Conservation (phyloP, 2,113 vertebrate genomes). For the Neopipo cinnamomea region DNA sequence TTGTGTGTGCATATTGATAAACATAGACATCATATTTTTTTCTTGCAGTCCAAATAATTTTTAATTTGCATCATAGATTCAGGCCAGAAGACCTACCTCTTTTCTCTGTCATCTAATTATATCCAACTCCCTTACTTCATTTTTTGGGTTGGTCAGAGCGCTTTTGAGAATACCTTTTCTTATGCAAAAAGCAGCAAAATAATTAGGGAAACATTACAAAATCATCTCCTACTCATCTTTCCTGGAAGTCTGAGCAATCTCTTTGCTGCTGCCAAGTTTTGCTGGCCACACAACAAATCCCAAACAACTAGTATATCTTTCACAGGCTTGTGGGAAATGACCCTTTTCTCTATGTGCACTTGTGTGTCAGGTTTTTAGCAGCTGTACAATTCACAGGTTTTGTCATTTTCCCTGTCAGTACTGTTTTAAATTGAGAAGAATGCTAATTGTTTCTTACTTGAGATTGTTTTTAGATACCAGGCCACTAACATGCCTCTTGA, state of each 20-base stretch:
- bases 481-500: not conserved
- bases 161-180: not conserved
- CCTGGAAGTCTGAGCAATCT: not conserved
- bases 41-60: not conserved
- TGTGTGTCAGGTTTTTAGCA: not conserved
- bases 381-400: not conserved
- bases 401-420: not conserved
- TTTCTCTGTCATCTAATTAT: not conserved
- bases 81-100: not conserved
- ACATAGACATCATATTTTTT: not conserved
- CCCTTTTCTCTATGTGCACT: not conserved
- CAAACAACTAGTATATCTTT: not conserved
- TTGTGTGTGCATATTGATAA: not conserved
- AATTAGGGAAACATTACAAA: not conserved
- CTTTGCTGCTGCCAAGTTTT: not conserved
- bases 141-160: not conserved
- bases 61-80: not conserved
- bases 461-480: not conserved
- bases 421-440: not conserved
- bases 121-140: not conserved
- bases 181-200: not conserved
- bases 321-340: not conserved
- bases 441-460: not conserved
- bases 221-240: not conserved
- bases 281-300: not conserved